Evolutionary conservation across 2,113 vertebrate species (phyloP).

Genomic region (Myotis davidii): DNA sequence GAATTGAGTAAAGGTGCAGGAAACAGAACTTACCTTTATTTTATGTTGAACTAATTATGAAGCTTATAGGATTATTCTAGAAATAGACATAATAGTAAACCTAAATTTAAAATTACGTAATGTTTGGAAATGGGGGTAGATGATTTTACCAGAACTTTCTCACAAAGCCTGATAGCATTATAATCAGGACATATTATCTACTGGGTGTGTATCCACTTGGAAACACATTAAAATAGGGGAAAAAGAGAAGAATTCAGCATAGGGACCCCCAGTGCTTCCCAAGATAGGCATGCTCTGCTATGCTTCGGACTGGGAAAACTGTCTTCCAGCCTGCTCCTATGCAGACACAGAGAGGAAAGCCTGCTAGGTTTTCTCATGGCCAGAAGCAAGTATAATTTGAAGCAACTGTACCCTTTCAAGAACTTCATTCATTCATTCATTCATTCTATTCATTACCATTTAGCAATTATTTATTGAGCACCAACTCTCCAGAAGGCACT

Average conservation of each 20-base stretch:
- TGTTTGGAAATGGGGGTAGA: neutral
- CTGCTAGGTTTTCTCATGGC: neutral
- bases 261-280: neutral
- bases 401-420: neutral
- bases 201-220: neutral
- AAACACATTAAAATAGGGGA: neutral
- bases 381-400: neutral
- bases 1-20: neutral
- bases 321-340: neutral
- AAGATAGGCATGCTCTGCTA: neutral
- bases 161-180: neutral
- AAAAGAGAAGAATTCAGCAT: neutral
- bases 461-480: neutral
- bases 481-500: neutral
- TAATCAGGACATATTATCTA: neutral
- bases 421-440: neutral
- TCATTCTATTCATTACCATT: neutral
- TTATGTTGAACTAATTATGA: neutral
- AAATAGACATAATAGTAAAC: neutral
- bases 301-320: neutral
- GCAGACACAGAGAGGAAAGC: neutral
- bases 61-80: neutral
- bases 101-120: neutral
- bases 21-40: neutral
- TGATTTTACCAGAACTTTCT: slow-evolving; percentile 5